Conservation (phyloP, 2,888 invertebrate species). For the Arrhopalites spinosus region DNA sequence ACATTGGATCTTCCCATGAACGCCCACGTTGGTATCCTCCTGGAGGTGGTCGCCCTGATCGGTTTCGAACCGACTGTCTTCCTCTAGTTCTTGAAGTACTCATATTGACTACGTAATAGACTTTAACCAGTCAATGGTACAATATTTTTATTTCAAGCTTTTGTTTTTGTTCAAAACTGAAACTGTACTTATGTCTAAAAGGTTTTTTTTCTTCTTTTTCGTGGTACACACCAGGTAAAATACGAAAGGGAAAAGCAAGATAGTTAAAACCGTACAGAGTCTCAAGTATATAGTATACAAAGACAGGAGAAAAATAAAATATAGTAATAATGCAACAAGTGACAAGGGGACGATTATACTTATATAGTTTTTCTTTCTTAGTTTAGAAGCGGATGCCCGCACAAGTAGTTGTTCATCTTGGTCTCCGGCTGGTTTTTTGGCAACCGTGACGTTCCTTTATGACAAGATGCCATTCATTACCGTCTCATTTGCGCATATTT, state of each 20-base stretch:
- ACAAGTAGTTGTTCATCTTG: not conserved
- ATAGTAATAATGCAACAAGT: too few relatives aligned
- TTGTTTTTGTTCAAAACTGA: too few relatives aligned
- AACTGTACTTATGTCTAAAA: too few relatives aligned
- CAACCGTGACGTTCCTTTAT: constrained; percentile 36
- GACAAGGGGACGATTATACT: too few relatives aligned
- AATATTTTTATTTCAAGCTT: too few relatives aligned
- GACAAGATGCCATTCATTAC: constrained; percentile 43
- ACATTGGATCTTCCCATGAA: constrained; percentile 46
- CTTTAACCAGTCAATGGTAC: too few relatives aligned
- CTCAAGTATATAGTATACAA: not conserved
- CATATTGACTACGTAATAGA: constrained; percentile 36
- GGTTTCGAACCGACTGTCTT: constrained; percentile 45
- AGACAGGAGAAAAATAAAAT: too few relatives aligned
- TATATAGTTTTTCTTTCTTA: not conserved
- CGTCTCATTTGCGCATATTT: constrained; percentile 42
- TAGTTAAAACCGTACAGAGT: too few relatives aligned
- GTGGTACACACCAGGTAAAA: too few relatives aligned
- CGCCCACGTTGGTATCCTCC: constrained; percentile 39
- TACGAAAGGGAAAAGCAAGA: too few relatives aligned
- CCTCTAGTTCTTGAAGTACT: constrained; percentile 47
- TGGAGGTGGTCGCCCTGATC: constrained; percentile 30
- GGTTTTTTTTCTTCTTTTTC: too few relatives aligned
- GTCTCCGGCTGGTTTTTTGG: constrained; percentile 32
- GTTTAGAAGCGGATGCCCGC: not conserved